Evolutionary conservation across 2,113 vertebrate genomes (phyloP), one percentile per base, ranked within the genome.

Genomic region (Pseudois nayaur): DNA sequence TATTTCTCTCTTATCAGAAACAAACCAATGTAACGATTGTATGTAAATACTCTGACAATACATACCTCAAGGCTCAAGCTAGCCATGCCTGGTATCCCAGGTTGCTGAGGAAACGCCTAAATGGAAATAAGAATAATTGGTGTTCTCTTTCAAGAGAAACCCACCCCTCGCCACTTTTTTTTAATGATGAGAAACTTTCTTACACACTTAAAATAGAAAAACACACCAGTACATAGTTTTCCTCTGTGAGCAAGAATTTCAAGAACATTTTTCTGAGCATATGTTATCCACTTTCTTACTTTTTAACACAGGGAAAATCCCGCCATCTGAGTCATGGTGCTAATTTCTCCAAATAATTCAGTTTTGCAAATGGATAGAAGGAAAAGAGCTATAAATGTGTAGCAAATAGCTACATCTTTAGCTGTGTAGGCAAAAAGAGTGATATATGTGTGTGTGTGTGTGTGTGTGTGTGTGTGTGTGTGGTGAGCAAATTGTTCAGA

Each of bases 1-100:
- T 50, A 13, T 95, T 91, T 87, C 31, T 76, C 19, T 12, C 36
- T 40, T 55, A 6, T 27, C 9, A 90, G 29, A 31, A 55, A 52
- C 29, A 62, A 21, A 50, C 27, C 25, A 36, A 12, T 54, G 23
- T 91, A 76, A 85, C 54, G 17, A 74, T 48, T 52, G 50, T 33
- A 57, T 8, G 52, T 21, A 81, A 74, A 55, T 40, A 17, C 33
- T 85, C 52, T 67, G 43, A 50, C 3, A 79, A 62, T 74, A 96
- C 48, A 60, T 97, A 98, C 95, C 97, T 98, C 98, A 92, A 98
- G 91, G 33, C 85, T 98, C 97, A 97, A 88, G 94, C 93, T 96
- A 95, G 85, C 93, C 87, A 97, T 97, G 91, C 94, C 40, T 16
- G 92, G 90, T 82, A 89, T 78, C 15, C 97, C 98, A 45, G 95